Conservation (phyloP, 2,113 vertebrate species). For the Pogonocichla stellata region DNA sequence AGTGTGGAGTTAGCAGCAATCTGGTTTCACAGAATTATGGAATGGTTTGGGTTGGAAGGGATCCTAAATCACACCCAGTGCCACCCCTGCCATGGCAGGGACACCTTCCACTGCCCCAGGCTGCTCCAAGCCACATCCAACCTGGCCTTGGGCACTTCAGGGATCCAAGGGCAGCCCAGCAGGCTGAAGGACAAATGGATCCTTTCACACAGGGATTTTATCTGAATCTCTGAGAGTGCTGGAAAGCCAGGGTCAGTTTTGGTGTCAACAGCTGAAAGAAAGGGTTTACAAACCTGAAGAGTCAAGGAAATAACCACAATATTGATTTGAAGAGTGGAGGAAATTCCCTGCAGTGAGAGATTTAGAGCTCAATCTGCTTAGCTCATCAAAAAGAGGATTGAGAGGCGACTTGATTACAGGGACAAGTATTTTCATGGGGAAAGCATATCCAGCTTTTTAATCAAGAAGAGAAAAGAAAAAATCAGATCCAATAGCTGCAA, state of each 20-base stretch:
- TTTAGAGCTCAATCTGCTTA: constrained; percentile 62
- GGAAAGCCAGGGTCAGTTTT: background rate
- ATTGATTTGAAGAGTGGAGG: constrained; percentile 39
- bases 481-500: background rate
- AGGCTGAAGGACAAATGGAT: background rate
- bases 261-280: background rate
- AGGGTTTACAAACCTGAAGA: background rate
- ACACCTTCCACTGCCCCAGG: background rate
- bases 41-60: background rate
- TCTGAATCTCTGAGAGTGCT: background rate
- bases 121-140: accelerated
- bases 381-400: constrained; percentile 66
- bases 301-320: constrained; percentile 16
- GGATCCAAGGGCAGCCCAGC: background rate
- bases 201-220: background rate
- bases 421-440: constrained; percentile 40
- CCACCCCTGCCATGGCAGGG: background rate
- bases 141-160: background rate
- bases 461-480: constrained; percentile 31
- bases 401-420: constrained; percentile 55
- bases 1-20: background rate
- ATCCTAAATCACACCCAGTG: accelerated
- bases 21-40: background rate
- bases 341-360: constrained; percentile 37
- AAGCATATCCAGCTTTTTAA: constrained; percentile 50